Percentiles rank a stretch among this genome's conserved stretches.
Evolutionary conservation across 35 echinoderm and acorn worm genomes (phyloP).

Genomic region (Amphiura filiformis): DNA sequence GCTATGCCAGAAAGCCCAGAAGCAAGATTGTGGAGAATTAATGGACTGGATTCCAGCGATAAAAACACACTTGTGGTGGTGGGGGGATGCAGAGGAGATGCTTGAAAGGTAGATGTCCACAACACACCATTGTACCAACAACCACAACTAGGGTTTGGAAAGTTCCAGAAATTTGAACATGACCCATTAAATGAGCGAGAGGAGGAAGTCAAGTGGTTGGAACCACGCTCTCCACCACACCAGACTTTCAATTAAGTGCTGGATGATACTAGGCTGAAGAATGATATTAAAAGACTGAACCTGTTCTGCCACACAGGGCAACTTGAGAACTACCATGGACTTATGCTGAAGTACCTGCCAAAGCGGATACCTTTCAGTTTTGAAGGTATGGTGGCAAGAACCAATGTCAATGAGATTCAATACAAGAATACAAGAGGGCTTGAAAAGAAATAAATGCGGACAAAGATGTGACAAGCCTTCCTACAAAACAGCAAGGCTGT

Average conservation of each 20-base stretch:
- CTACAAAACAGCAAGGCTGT: not conserved
- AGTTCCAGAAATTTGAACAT: conserved; percentile 32
- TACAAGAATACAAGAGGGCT: no score
- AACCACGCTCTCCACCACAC: not conserved
- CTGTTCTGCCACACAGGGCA: conserved; percentile 42
- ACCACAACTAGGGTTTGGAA: conserved; percentile 22
- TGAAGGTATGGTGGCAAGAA: conserved; percentile 3
- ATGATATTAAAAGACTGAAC: conserved; percentile 30
- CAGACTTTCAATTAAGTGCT: conserved; percentile 32
- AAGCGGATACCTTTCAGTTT: conserved; percentile 26
- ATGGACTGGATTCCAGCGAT: conserved; percentile 43
- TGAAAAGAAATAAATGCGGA: no score
- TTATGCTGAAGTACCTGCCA: conserved; percentile 12
- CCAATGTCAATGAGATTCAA: no score
- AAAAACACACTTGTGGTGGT: conserved; percentile 66
- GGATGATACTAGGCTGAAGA: conserved; percentile 26
- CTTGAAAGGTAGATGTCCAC: conserved; percentile 23
- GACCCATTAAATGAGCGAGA: not conserved
- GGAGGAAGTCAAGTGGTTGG: conserved; percentile 13
- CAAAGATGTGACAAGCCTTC: not conserved
- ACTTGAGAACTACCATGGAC: conserved; percentile 1
- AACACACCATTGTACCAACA: conserved; percentile 20
- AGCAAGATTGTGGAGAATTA: conserved; percentile 48
- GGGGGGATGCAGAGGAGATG: not conserved
- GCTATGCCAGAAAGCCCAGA: conserved; percentile 30